phyloP scores from a whole-genome alignment of 2,797 vertebrate species.

The Sternarchorhynchus goeldii region DNA sequence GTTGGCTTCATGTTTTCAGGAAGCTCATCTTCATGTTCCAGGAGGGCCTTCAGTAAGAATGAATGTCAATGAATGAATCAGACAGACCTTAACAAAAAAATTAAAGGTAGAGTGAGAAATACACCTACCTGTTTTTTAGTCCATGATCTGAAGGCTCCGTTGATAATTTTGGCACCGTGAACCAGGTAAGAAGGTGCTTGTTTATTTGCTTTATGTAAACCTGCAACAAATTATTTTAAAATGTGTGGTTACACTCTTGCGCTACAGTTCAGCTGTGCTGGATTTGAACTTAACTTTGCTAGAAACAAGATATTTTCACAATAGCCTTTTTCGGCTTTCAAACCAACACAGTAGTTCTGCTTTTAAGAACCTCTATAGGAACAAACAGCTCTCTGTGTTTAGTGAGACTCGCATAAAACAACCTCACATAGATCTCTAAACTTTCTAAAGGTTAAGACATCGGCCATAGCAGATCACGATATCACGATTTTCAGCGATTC shows the following conservation, averaged over 20 bases:
- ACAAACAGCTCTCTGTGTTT: too few species aligned
- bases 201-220: slow-evolving; percentile 95
- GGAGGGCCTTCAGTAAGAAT: slow-evolving; percentile 80
- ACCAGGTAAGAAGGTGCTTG: slow-evolving; percentile 91
- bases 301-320: not conserved
- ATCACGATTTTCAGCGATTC: too few species aligned
- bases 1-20: slow-evolving; percentile 98
- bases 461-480: too few species aligned
- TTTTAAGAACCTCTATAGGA: too few species aligned
- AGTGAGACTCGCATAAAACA: too few species aligned
- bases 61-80: slow-evolving; percentile 20
- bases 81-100: not conserved
- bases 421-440: too few species aligned
- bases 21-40: slow-evolving; percentile 97
- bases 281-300: not conserved
- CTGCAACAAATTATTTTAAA: slow-evolving; percentile 65
- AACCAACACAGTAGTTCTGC: too few species aligned
- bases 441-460: too few species aligned
- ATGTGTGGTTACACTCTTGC: not conserved
- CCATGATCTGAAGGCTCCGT: slow-evolving; percentile 97
- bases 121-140: slow-evolving; percentile 92
- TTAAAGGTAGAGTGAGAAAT: not conserved
- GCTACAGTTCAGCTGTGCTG: not conserved
- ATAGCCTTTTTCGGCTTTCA: not conserved
- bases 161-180: slow-evolving; percentile 97